phyloP scores from a whole-genome alignment of 2,888 invertebrate species.

The Cephus nigrinus region DNA sequence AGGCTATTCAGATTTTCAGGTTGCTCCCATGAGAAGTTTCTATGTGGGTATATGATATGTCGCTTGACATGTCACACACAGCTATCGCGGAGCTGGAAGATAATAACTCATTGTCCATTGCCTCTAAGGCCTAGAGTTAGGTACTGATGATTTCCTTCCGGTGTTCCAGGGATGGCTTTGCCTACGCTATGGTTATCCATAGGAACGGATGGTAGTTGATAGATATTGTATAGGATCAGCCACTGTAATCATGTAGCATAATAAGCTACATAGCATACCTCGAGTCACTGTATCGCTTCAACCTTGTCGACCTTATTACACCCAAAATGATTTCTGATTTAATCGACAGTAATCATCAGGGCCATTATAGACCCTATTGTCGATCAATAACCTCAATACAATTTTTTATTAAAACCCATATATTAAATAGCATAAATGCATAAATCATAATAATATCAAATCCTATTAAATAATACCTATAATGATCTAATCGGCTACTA shows the following conservation, averaged over 20 bases:
- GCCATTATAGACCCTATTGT: neutral
- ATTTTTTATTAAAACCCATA: neutral
- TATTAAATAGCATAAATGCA: neutral
- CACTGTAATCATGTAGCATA: conserved; percentile 26
- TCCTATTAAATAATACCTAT: too few species aligned
- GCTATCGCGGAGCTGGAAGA: conserved; percentile 43
- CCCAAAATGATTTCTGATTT: neutral
- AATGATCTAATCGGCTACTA: too few species aligned
- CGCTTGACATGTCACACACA: conserved; percentile 22
- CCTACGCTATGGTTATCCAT: neutral
- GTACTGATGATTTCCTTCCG: conserved; percentile 60
- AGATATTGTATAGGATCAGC: conserved; percentile 26
- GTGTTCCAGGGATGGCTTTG: conserved; percentile 21
- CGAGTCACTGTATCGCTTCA: neutral
- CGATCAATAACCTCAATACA: neutral
- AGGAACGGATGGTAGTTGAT: neutral
- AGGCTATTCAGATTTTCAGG: neutral
- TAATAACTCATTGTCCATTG: conserved; percentile 58
- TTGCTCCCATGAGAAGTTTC: neutral
- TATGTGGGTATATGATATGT: conserved; percentile 30
- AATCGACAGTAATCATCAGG: neutral
- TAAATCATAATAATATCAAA: too few species aligned
- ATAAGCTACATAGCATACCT: neutral
- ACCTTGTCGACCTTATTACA: neutral
- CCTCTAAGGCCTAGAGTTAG: conserved; percentile 42